phyloP scores from a whole-genome alignment of 2,797 vertebrate species.

The Amblyraja radiata region DNA sequence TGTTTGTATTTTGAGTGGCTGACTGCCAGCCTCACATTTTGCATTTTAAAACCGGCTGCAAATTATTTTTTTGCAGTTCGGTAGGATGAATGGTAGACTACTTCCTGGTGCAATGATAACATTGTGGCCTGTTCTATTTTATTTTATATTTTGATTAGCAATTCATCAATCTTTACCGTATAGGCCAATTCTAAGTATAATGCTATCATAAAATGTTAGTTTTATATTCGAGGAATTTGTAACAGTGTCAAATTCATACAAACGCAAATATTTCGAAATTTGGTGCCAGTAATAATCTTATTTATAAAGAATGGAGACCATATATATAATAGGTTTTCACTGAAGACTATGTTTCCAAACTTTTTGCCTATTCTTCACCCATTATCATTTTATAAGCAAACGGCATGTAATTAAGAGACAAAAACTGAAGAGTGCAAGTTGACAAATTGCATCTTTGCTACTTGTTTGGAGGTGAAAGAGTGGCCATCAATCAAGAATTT shows the following conservation, averaged over 20 bases:
- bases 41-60: constrained; percentile 5
- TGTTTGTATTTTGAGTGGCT: constrained; percentile 29
- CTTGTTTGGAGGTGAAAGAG: too few species aligned
- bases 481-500: too few species aligned
- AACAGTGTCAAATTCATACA: not conserved
- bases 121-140: not conserved
- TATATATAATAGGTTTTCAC: too few species aligned
- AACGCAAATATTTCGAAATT: too few species aligned
- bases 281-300: too few species aligned
- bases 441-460: too few species aligned
- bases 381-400: too few species aligned
- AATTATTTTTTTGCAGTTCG: not conserved
- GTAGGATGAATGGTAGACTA: not conserved
- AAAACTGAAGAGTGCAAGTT: too few species aligned
- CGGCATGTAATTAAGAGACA: too few species aligned
- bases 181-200: not conserved
- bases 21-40: not conserved
- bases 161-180: not conserved
- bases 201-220: not conserved
- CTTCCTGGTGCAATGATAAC: not conserved
- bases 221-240: not conserved
- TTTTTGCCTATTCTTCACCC: too few species aligned
- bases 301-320: too few species aligned
- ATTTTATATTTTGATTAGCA: constrained; percentile 20
- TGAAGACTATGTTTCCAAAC: too few species aligned